phyloP scores from a whole-genome alignment of 53 echinoderm and acorn worm species.

The Crossaster papposus region DNA sequence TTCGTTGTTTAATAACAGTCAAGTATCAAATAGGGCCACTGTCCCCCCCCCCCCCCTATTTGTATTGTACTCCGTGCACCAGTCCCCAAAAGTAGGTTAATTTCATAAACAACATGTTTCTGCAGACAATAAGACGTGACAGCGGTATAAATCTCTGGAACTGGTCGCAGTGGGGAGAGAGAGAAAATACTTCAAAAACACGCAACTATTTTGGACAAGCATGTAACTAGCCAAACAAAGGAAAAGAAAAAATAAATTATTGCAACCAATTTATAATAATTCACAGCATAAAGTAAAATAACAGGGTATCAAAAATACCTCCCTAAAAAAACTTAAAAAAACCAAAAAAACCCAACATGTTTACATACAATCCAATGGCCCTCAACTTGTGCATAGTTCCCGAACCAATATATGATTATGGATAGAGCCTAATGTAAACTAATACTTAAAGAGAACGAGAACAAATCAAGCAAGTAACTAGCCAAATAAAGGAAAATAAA shows the following conservation, averaged over 20 bases:
- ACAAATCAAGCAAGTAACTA: background rate
- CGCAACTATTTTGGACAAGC: background rate
- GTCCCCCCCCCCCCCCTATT: background rate
- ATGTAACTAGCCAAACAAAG: background rate
- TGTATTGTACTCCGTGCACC: background rate
- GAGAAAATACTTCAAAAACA: background rate
- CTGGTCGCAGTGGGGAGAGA: background rate
- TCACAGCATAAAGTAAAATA: too few relatives aligned
- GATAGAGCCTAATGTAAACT: slow-evolving; percentile 31
- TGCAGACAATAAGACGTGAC: background rate
- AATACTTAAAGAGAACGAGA: background rate
- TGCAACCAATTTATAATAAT: slow-evolving; percentile 37
- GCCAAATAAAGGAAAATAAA: background rate
- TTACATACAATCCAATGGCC: slow-evolving; percentile 13
- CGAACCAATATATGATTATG: background rate
- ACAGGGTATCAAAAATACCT: too few relatives aligned
- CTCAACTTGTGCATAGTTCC: slow-evolving; percentile 19
- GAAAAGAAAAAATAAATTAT: background rate
- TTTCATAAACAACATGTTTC: background rate
- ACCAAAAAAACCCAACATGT: too few relatives aligned
- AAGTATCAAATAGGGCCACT: too few relatives aligned
- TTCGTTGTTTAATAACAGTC: too few relatives aligned
- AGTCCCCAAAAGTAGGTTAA: background rate
- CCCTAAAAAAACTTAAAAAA: too few relatives aligned
- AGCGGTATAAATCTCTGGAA: background rate